Evolutionary conservation across 2,797 vertebrate genomes (phyloP).

Genomic region (Halcyon badia): DNA sequence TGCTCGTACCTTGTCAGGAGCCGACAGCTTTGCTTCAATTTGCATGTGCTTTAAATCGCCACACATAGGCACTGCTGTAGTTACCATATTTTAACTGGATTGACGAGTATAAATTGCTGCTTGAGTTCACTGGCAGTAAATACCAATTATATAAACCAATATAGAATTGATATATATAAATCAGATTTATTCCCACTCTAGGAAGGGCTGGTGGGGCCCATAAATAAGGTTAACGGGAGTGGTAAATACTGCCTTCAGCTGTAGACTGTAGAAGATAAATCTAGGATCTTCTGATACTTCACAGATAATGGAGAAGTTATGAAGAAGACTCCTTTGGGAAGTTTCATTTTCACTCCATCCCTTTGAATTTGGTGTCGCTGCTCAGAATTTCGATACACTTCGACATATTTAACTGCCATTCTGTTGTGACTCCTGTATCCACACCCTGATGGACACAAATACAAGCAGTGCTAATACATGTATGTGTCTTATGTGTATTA

Average conservation of each 20-base stretch:
- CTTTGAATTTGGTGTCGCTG: not conserved
- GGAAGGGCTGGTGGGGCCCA: not conserved
- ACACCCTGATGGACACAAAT: not conserved
- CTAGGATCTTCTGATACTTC: conserved; percentile 6
- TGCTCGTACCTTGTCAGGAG: not conserved
- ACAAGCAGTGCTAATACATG: not conserved
- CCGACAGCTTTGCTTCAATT: not conserved
- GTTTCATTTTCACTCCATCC: not conserved
- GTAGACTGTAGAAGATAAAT: not conserved
- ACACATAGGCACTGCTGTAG: not conserved
- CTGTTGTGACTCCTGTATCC: not conserved
- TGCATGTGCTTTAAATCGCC: not conserved
- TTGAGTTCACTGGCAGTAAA: not conserved
- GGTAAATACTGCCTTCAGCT: not conserved
- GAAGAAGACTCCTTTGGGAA: not conserved
- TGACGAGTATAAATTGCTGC: not conserved
- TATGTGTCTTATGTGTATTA: not conserved
- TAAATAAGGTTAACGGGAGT: not conserved
- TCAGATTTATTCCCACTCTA: not conserved
- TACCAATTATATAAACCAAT: not conserved
- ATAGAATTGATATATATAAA: not conserved
- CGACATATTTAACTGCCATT: not conserved
- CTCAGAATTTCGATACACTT: not conserved
- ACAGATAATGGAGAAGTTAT: not conserved
- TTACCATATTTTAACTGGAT: not conserved